Evolutionary conservation across 2,113 vertebrate species (phyloP).

Genomic region (Oncorhynchus kisutch): DNA sequence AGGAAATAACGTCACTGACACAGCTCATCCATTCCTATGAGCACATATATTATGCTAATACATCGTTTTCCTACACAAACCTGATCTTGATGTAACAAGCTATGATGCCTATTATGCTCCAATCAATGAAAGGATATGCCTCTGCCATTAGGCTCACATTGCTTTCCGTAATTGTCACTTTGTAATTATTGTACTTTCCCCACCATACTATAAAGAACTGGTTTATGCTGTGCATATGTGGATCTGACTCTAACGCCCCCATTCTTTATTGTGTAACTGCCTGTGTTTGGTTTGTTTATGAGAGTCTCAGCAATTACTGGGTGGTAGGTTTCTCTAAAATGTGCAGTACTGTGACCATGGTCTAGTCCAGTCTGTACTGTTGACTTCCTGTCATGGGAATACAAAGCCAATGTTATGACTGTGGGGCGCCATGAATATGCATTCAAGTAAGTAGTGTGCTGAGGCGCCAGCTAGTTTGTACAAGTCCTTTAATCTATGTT

Average conservation of each 20-base stretch:
- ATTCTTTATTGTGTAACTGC: not conserved
- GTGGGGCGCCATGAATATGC: slow-evolving; percentile 19
- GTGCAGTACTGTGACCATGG: not conserved
- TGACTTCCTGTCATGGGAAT: not conserved
- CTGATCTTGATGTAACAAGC: not conserved
- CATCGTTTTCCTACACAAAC: not conserved
- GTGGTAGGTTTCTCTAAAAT: not conserved
- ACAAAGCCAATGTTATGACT: slow-evolving; percentile 10
- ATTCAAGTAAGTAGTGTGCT: not conserved
- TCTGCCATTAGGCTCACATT: not conserved
- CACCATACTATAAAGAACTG: not conserved
- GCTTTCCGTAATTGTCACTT: not conserved
- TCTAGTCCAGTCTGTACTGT: no score
- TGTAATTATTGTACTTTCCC: not conserved
- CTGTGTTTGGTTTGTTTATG: not conserved
- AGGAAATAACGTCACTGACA: slow-evolving; percentile 8
- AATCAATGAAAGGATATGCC: not conserved
- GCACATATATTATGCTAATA: not conserved
- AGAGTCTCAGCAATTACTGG: no score
- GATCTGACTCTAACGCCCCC: not conserved
- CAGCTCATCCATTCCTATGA: not conserved
- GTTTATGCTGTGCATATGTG: not conserved
- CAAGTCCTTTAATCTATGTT: not conserved
- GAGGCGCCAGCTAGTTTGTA: not conserved
- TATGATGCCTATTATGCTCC: not conserved